These are phyloP conservation scores for Pluvialis apricaria DNA, from an alignment of 2,113 vertebrate species.

Conservation along the genomic window DNA sequence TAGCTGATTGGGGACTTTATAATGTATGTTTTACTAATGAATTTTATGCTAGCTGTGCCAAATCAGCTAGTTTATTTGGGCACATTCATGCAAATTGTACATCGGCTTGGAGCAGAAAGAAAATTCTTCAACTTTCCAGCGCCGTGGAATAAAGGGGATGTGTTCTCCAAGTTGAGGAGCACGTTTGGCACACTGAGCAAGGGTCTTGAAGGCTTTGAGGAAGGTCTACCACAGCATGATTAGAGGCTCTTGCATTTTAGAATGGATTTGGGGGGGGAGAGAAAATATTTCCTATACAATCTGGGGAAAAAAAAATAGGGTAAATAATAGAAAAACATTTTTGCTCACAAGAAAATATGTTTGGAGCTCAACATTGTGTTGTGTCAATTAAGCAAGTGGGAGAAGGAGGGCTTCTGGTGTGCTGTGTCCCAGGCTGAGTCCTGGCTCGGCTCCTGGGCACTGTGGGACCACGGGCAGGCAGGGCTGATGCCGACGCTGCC, in stretches of 20 bases:
- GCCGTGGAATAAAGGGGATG: background rate
- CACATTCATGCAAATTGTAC: background rate
- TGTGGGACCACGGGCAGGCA: background rate
- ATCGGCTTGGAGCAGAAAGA: background rate
- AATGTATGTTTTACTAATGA: constrained; percentile 40
- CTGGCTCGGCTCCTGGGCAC: background rate
- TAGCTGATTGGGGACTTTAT: background rate
- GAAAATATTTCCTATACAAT: background rate
- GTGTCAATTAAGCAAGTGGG: background rate
- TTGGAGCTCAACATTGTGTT: background rate
- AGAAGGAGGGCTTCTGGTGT: background rate
- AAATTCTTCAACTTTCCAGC: background rate
- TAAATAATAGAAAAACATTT: background rate
- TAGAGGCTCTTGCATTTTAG: background rate
- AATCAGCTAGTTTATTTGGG: constrained; percentile 48
- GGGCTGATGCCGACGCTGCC: background rate
- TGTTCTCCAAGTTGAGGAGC: background rate
- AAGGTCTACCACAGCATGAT: background rate
- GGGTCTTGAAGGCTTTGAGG: background rate
- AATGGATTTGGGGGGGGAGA: background rate
- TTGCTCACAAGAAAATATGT: background rate
- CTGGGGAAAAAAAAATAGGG: no score
- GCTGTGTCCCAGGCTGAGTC: background rate
- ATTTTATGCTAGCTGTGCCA: constrained; percentile 10
- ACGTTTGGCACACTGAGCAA: background rate